A percentile compares a stretch with the other conserved stretches of the same genome.
These are phyloP conservation scores for Takifugu flavidus DNA, from an alignment of 2,113 vertebrate genomes.

Conservation along the genomic window DNA sequence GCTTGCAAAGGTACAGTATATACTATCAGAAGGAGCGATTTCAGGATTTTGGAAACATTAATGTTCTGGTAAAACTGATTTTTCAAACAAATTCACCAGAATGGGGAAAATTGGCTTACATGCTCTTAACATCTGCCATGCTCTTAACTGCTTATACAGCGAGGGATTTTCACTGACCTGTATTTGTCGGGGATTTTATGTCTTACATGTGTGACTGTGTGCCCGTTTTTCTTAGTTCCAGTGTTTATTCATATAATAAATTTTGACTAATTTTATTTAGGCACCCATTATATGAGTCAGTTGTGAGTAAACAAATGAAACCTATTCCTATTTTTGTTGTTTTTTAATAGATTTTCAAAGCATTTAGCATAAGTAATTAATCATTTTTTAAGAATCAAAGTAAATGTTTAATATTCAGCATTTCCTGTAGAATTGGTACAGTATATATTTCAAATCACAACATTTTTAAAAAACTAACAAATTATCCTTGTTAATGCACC, in stretches of 20 bases:
- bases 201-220: not conserved
- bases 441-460: too few relatives aligned
- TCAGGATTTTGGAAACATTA: not conserved
- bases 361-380: too few relatives aligned
- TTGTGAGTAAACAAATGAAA: too few relatives aligned
- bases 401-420: not conserved
- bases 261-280: too few relatives aligned
- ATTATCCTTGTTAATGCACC: too few relatives aligned
- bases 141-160: not conserved
- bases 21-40: not conserved
- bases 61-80: conserved; percentile 1
- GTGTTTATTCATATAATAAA: too few relatives aligned
- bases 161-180: conserved; percentile 7
- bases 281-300: too few relatives aligned
- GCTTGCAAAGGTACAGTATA: conserved; percentile 85
- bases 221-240: not conserved
- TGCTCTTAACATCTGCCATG: conserved; percentile 3
- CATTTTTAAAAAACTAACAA: too few relatives aligned
- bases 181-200: conserved; percentile 5
- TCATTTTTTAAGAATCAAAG: not conserved
- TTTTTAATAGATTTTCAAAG: too few relatives aligned
- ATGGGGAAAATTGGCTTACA: conserved; percentile 3
- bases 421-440: not conserved
- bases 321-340: too few relatives aligned
- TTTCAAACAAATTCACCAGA: not conserved